Evolutionary conservation across 2,888 invertebrate genomes (phyloP).

Genomic region (Drosophila colorata): DNA sequence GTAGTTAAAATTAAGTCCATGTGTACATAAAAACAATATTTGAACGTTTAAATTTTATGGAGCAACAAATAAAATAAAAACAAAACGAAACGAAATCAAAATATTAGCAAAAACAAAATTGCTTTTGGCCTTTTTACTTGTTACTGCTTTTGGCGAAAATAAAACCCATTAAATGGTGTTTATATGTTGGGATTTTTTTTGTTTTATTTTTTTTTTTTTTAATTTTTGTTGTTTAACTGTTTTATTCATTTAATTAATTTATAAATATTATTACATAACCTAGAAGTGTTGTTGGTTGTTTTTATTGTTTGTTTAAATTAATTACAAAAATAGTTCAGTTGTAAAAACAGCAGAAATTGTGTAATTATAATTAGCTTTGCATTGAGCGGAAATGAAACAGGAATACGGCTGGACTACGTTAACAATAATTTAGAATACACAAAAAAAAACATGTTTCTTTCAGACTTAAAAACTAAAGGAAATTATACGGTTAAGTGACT

Average conservation of each 20-base stretch:
- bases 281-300: constrained; percentile 62
- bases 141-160: constrained; percentile 12
- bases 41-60: constrained; percentile 76
- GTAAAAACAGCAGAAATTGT: constrained; percentile 55
- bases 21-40: constrained; percentile 72
- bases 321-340: constrained; percentile 67
- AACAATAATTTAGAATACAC: constrained; percentile 37
- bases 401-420: constrained; percentile 42
- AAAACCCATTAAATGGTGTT: constrained; percentile 47
- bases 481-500: constrained; percentile 45
- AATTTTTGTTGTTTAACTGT: constrained; percentile 60
- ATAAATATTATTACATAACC: constrained; percentile 80
- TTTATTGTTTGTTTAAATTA: constrained; percentile 55
- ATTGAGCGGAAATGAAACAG: constrained; percentile 66
- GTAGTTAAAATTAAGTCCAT: constrained; percentile 61
- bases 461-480: constrained; percentile 65
- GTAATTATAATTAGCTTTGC: constrained; percentile 64
- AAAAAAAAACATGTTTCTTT: constrained; percentile 16
- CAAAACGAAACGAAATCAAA: constrained; percentile 30
- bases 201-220: constrained; percentile 35
- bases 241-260: constrained; percentile 80
- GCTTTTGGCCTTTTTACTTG: constrained; percentile 18
- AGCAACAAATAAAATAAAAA: constrained; percentile 52
- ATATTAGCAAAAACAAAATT: constrained; percentile 51
- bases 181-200: constrained; percentile 54